Base-by-base conservation (phyloP, 2,113 vertebrate genomes). In the Paramormyrops kingsleyae region DNA sequence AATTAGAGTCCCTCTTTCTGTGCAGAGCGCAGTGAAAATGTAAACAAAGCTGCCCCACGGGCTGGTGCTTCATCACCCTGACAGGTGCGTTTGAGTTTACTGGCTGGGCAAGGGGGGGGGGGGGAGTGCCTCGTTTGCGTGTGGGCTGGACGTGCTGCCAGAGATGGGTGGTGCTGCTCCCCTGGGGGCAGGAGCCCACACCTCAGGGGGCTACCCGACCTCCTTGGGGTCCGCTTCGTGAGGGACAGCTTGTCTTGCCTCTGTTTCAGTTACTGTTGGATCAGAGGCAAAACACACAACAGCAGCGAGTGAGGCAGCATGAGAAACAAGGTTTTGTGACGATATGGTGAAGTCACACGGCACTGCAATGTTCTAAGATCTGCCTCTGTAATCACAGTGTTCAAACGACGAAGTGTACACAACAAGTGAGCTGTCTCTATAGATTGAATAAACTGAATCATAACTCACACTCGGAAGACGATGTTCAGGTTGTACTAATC, bases 51-150 rank as follows among this genome's bases (percentile, higher is more conserved):
- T 97, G 97, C 97, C 98, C 98, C 98, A 96, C 97, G 97, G 98
- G 98, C 98, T 97, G 98, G 98, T 98, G 96, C 98, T 99, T 99
- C 96, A 98, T 99, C 98, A 99, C 97, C 95, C 97, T 99, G 98
- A 99, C 98, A 98, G 98, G 97, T 98, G 97, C 97, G 98, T 99
- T 99, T 99, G 98, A 99, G 99, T 99, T 99, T 98, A 97, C 97
- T 97, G 97, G 97, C 97, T 98, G 97, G 97, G 96, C 97, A 97
- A 97, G 98, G 97, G 49, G 49, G 10, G 47, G 46, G 49, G 98
- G 97, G 96, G 97, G 97, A 97, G 97, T 97, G 97, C 96, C 97
- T 97, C 97, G 98, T 97, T 97, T 97, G 97, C 97, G 96, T 96
- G 96, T 95, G 94, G 92, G 93, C 96, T 96, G 96, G 95, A 95